phyloP scores from a whole-genome alignment of 2,113 vertebrate genomes.

The Varanus komodoensis region DNA sequence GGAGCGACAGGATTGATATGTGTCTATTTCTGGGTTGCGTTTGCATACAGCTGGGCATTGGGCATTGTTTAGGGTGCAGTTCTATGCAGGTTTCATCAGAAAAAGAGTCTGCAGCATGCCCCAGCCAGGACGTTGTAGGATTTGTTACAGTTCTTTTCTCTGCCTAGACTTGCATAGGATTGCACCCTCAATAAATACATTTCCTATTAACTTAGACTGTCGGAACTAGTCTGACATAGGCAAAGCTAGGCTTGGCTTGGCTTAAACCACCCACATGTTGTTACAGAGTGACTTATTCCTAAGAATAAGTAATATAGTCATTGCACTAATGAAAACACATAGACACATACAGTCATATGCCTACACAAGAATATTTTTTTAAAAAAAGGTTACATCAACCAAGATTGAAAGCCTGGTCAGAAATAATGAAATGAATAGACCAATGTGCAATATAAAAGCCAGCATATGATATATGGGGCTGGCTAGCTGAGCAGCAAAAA shows the following conservation, averaged over 20 bases:
- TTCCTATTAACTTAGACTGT: not conserved
- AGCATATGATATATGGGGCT: not conserved
- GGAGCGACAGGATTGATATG: not conserved
- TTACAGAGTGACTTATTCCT: not conserved
- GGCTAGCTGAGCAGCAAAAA: not conserved
- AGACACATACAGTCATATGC: not conserved
- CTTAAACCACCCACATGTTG: not conserved
- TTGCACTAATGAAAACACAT: not conserved
- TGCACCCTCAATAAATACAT: not conserved
- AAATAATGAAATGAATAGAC: not conserved
- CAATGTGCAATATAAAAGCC: not conserved
- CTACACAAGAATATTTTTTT: not conserved
- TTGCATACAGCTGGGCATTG: not conserved
- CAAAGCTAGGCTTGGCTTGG: too few species aligned
- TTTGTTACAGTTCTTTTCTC: too few species aligned
- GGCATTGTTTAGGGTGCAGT: not conserved
- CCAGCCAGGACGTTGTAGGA: too few species aligned
- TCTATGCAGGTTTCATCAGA: too few species aligned
- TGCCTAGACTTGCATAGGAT: too few species aligned
- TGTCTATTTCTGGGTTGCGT: not conserved
- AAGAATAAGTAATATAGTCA: not conserved
- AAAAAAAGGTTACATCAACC: not conserved
- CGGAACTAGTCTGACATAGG: not conserved
- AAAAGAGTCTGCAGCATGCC: too few species aligned
- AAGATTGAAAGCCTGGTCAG: not conserved